Percentiles rank a stretch among this genome's conserved stretches.
Evolutionary conservation across 2,888 invertebrate species (phyloP).

Genomic region (Trissolcus japonicus): DNA sequence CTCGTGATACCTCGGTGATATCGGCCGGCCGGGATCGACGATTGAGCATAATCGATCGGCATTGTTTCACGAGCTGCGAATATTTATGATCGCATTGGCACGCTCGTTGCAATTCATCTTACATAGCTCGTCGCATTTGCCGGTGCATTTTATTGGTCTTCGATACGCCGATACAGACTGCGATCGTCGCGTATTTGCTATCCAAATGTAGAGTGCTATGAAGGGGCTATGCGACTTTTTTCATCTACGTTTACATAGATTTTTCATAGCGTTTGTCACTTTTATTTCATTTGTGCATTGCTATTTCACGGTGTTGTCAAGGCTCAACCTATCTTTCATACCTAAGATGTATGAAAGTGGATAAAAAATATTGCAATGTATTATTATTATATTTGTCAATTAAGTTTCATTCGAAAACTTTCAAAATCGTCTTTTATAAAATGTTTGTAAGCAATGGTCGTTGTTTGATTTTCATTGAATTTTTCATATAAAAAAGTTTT

Average conservation of each 20-base stretch:
- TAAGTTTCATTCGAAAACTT: too few relatives aligned
- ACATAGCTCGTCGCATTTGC: constrained; percentile 42
- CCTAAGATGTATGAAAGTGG: too few relatives aligned
- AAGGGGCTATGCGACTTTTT: neutral
- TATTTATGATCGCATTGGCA: constrained; percentile 47
- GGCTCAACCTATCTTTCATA: too few relatives aligned
- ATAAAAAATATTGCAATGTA: too few relatives aligned
- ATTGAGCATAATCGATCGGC: constrained; percentile 43
- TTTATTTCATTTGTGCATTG: too few relatives aligned
- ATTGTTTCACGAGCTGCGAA: constrained; percentile 45
- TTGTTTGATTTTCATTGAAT: too few relatives aligned
- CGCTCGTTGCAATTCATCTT: constrained; percentile 46
- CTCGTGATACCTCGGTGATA: constrained; percentile 55
- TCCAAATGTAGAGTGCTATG: constrained; percentile 15
- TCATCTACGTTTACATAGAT: neutral
- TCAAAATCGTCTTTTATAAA: too few relatives aligned
- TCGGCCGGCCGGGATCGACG: constrained; percentile 41
- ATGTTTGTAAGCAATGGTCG: too few relatives aligned
- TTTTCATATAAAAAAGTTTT: too few relatives aligned
- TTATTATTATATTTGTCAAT: too few relatives aligned
- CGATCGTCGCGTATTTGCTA: constrained; percentile 22
- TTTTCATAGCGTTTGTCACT: too few relatives aligned
- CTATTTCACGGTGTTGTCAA: too few relatives aligned
- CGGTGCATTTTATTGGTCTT: constrained; percentile 38
- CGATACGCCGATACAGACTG: constrained; percentile 31